Base-by-base conservation (phyloP, 2,888 invertebrate species). In the Lepetodrilus schrolli region DNA sequence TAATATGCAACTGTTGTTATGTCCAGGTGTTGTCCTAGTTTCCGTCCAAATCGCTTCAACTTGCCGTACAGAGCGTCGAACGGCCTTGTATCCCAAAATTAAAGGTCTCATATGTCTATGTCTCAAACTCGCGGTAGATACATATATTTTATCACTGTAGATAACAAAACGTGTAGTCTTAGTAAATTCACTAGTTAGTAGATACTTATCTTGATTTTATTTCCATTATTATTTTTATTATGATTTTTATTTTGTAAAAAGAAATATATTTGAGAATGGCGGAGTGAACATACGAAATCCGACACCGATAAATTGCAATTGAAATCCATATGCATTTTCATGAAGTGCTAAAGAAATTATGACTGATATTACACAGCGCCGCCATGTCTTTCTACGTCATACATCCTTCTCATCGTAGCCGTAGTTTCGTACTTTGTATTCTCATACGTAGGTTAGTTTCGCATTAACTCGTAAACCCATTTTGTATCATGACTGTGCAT, bases 21-120 rank as follows among this genome's bases (percentile, higher is more conserved):
- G 50, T 70, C 34, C 47, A 43, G n/a, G 70, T 70, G 49, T 70
- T 49, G 47, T 49, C 48, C 37, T 49, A 23, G 37, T 71, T 58
- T 72, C 72, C 72, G 72, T 72, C 72, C 72, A 58, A 65, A 58
- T 47, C 47, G 72, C 72, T 72, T 72, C 34, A 48, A 72, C 72
- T 72, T 72, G 72, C 72, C 72, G 48, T 66, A n/a, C 7, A 68
- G 30, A 21, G 68, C 68, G 47, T 68, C 68, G n/a, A 47, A 68
- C 43, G 4, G 30, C 47, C 21, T 43, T 26, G 23, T 20, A 23
- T 47, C 58, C 58, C 17, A 43, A 43, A 17, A 34, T 58, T 58
- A 30, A 58, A 34, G 58, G 58, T 58, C 26, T 58, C 58, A 58
- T 58, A 43, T 58, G n/a, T n/a, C n/a, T n/a, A 58, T 58, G 58